Percentiles rank a stretch among this genome's conserved stretches.
phyloP scores from a whole-genome alignment of 2,888 invertebrate genomes.

The Drosophila prolongata region DNA sequence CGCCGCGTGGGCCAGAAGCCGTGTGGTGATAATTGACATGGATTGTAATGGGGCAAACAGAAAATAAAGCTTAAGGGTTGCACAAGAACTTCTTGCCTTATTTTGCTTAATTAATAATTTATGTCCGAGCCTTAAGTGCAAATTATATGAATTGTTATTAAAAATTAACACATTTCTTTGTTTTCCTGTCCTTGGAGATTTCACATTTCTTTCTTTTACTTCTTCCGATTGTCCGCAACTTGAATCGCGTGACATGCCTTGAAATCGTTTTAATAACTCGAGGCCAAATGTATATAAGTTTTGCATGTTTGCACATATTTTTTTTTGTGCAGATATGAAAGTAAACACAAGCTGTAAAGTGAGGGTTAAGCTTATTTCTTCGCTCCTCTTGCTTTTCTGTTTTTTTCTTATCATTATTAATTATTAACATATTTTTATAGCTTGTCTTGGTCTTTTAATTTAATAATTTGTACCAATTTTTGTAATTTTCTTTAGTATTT shows the following conservation, averaged over 20 bases:
- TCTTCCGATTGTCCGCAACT: constrained; percentile 36
- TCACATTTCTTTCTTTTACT: background rate
- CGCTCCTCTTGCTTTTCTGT: background rate
- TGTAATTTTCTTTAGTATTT: background rate
- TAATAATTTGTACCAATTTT: no score
- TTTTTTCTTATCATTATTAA: background rate
- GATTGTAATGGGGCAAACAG: background rate
- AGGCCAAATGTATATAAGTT: constrained; percentile 14
- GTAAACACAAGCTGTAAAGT: no score
- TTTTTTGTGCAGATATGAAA: no score
- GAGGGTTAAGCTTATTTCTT: no score
- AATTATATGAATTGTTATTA: background rate
- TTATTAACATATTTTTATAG: no score
- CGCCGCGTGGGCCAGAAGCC: constrained; percentile 34
- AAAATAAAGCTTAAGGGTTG: background rate
- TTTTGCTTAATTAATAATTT: background rate
- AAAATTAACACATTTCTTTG: background rate
- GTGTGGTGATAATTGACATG: constrained; percentile 4
- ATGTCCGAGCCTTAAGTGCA: background rate
- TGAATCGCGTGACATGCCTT: constrained; percentile 67
- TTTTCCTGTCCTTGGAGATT: background rate
- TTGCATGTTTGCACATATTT: background rate
- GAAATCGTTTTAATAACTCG: constrained; percentile 61
- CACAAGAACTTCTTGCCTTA: background rate
- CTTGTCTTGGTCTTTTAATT: no score